Evolutionary conservation across 2,113 vertebrate species (phyloP).

Genomic region (Diadophis punctatus): DNA sequence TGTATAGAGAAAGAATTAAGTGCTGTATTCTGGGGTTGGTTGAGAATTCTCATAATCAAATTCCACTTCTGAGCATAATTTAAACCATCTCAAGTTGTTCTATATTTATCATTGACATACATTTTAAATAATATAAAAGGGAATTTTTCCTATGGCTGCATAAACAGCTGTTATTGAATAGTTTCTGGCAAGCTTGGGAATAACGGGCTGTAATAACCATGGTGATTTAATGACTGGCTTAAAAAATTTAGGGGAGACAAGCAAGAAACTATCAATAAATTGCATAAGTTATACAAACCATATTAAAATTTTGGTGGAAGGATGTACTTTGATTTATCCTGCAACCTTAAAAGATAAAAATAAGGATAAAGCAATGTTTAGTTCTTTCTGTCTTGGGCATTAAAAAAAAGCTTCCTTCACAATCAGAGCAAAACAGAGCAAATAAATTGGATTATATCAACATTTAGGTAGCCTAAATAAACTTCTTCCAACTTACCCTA

Average conservation of each 20-base stretch:
- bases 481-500: background rate
- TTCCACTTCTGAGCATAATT: background rate
- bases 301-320: background rate
- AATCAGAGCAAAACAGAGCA: background rate
- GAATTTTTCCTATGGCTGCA: background rate
- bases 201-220: background rate
- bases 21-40: background rate
- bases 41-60: slow-evolving; percentile 4
- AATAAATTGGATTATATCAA: background rate
- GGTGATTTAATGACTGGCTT: background rate
- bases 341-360: background rate
- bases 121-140: slow-evolving; percentile 4
- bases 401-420: background rate
- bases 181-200: background rate
- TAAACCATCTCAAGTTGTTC: background rate
- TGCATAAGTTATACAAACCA: background rate
- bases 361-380: background rate
- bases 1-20: background rate
- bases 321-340: background rate
- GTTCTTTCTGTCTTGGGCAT: background rate
- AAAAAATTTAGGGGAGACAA: background rate
- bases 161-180: background rate
- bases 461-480: background rate
- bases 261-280: background rate
- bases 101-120: background rate